A percentile compares a stretch with the other conserved stretches of the same genome.
These are phyloP conservation scores for Maniola jurtina DNA, from an alignment of 1,140 invertebrate genomes.

Conservation along the genomic window DNA sequence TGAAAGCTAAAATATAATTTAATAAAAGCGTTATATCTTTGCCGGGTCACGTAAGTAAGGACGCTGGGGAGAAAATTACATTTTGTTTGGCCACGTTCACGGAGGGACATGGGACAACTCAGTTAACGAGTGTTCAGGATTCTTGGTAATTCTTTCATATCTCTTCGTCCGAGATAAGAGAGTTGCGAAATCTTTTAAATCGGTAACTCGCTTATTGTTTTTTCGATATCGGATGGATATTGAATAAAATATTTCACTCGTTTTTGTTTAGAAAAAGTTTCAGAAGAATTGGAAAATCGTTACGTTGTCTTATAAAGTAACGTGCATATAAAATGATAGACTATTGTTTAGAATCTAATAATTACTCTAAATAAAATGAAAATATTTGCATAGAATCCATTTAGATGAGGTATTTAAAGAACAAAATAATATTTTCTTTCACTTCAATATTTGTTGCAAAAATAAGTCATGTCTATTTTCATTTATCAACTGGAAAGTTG, in stretches of 20 bases:
- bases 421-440: too few species aligned
- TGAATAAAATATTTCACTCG: conserved; percentile 34
- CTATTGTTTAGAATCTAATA: too few species aligned
- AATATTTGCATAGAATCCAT: too few species aligned
- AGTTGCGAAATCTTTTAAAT: conserved; percentile 51
- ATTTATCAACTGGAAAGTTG: too few species aligned
- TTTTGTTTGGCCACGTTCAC: conserved; percentile 69
- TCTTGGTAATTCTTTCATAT: conserved; percentile 68
- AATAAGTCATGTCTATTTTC: too few species aligned
- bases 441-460: too few species aligned
- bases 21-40: conserved; percentile 72
- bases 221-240: conserved; percentile 29
- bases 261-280: conserved; percentile 19
- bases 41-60: conserved; percentile 73
- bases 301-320: background rate
- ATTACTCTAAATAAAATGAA: too few species aligned
- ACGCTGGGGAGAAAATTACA: conserved; percentile 70
- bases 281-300: conserved; percentile 17
- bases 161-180: conserved; percentile 48
- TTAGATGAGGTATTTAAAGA: too few species aligned
- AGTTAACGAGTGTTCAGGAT: conserved; percentile 69
- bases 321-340: too few species aligned
- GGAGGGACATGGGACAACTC: conserved; percentile 64
- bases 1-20: conserved; percentile 71
- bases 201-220: conserved; percentile 46